Evolutionary conservation across 2,797 vertebrate genomes (phyloP), one percentile per base, ranked within the genome.

Genomic region (Channa striata): DNA sequence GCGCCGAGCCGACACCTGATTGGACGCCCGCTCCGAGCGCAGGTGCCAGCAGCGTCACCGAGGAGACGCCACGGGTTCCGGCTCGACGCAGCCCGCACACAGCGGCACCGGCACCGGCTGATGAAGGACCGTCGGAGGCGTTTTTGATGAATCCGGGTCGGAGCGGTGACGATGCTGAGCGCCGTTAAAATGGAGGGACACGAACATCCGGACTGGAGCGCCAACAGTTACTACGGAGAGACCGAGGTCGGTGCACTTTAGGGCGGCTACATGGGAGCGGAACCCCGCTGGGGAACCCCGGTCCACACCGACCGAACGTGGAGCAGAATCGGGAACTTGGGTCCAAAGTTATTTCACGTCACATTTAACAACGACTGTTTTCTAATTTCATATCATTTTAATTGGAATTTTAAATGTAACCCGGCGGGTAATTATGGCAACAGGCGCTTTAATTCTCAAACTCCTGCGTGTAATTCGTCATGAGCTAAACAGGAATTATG

Each of bases 131-230:
- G 30, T 11, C 8, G 13, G 19, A 8, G 14, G 11, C 16, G 8
- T 43, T 40, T 23, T 61, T 75, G 89, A 87, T 68, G 67, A 87
- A 81, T 87, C 87, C 81, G 87, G 82, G 91, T 85, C 84, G 91
- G 92, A 75, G 77, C 90, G 92, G 91, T 91, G 91, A 95, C 92
- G 91, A 97, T 97, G 96, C 95, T 97, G 88, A 94, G 96, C 90
- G 92, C 96, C 61, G 95, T 97, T 89, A 97, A 97, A 91, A 97
- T 96, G 96, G 96, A 97, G 94, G 95, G 95, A 93, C 95, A 96
- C 89, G 96, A 97, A 64, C 95, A 94, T 76, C 78, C 95, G 62
- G 96, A 97, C 88, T 97, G 96, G 96, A 97, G 93, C 95, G 50
- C 74, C 59, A 23, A 70, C 30, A 89, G 92, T 88, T 97, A 96